phyloP scores from a whole-genome alignment of 1,140 invertebrate species.

The Camponotus floridanus region DNA sequence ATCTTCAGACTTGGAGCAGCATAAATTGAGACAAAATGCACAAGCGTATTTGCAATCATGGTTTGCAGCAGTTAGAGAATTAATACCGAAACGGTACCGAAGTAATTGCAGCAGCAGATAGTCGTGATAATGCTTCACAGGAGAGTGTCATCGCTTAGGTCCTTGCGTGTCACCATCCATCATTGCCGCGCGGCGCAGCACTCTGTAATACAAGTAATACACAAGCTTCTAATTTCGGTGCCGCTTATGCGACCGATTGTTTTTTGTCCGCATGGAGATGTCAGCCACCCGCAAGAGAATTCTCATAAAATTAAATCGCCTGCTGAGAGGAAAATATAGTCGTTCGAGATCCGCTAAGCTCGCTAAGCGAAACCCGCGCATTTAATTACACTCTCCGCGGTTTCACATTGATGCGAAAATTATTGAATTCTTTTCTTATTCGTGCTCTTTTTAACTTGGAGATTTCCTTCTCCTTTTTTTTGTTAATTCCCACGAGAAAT shows the following conservation, averaged over 20 bases:
- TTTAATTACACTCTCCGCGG: conserved; percentile 56
- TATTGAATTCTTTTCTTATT: not conserved
- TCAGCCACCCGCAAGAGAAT: conserved; percentile 48
- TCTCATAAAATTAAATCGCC: conserved; percentile 56
- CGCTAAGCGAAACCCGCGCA: conserved; percentile 31
- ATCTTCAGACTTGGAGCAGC: not conserved
- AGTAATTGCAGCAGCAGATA: conserved; percentile 14
- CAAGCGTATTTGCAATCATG: conserved; percentile 3
- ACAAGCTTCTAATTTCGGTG: conserved; percentile 28
- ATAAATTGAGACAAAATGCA: not conserved
- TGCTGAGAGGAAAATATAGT: not conserved
- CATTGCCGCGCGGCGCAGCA: conserved; percentile 3
- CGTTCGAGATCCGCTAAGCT: not conserved
- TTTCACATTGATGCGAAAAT: conserved; percentile 33
- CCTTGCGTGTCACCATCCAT: conserved; percentile 28
- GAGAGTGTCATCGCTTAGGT: conserved; percentile 2
- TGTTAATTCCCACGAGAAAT: not conserved
- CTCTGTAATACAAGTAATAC: conserved; percentile 43
- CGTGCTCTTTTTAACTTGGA: not conserved
- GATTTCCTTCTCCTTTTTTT: not conserved
- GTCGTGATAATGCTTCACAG: conserved; percentile 13
- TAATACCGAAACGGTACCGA: conserved; percentile 41
- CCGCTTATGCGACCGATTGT: conserved; percentile 30
- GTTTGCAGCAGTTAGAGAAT: conserved; percentile 12
- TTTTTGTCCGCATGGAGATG: conserved; percentile 40